Percentiles rank a stretch among this genome's conserved stretches.
These are phyloP conservation scores for Anabacerthia variegaticeps DNA, from an alignment of 2,797 vertebrate species.

Conservation along the genomic window DNA sequence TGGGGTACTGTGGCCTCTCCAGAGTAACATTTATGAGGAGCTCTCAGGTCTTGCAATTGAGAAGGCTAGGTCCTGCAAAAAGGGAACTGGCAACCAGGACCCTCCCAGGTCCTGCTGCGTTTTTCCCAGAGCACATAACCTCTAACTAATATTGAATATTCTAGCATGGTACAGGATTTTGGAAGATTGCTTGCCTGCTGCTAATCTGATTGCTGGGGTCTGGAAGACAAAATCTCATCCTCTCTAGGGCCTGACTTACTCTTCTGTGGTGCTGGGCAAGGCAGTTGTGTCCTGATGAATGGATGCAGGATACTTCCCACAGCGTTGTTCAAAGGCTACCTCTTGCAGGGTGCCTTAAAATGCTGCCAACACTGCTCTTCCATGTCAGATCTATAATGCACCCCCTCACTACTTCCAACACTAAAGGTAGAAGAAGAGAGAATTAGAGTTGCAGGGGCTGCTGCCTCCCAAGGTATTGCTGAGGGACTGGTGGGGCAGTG, in stretches of 20 bases:
- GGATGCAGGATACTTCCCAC: neutral
- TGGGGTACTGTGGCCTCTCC: neutral
- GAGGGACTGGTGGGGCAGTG: neutral
- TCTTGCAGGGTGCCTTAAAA: neutral
- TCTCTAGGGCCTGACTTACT: neutral
- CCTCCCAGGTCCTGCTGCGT: neutral
- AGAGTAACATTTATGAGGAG: neutral
- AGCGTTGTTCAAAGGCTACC: accelerated
- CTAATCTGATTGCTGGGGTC: neutral
- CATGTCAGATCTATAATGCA: neutral
- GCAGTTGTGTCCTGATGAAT: neutral
- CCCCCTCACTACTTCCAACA: neutral
- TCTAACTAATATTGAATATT: neutral
- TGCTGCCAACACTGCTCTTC: neutral
- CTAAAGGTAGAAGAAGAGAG: neutral
- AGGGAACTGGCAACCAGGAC: neutral
- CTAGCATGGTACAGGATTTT: neutral
- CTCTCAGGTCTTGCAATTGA: neutral
- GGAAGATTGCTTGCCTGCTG: neutral
- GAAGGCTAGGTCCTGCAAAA: neutral
- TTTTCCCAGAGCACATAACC: neutral
- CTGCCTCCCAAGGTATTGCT: neutral
- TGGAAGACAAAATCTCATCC: neutral
- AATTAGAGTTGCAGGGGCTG: neutral
- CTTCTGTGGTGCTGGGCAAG: neutral